These are phyloP conservation scores for Plebejus argus DNA, from an alignment of 2,888 invertebrate genomes.

Conservation along the genomic window DNA sequence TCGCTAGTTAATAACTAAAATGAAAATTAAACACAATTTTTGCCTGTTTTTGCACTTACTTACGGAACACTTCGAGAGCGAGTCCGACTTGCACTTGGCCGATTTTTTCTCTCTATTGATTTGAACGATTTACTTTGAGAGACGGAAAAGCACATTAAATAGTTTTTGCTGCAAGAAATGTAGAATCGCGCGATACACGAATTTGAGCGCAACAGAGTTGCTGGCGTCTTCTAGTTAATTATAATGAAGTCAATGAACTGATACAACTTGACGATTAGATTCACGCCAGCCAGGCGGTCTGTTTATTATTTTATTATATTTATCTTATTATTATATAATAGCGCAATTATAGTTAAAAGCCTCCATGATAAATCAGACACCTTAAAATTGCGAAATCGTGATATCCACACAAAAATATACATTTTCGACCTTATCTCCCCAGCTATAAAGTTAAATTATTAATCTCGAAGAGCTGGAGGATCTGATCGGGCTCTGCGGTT, in stretches of 20 bases:
- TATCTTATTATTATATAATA: conserved; percentile 37
- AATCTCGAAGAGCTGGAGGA: conserved; percentile 30
- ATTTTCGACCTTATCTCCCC: conserved; percentile 40
- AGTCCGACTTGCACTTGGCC: too few species aligned
- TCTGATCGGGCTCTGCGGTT: conserved; percentile 14
- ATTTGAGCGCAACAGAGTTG: neutral
- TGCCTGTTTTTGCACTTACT: too few species aligned
- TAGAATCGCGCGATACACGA: neutral
- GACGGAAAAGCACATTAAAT: too few species aligned
- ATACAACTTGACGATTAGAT: neutral
- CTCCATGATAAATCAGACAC: conserved; percentile 46
- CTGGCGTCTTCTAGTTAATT: neutral
- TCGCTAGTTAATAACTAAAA: too few species aligned
- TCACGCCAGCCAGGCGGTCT: conserved; percentile 4
- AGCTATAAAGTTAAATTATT: conserved; percentile 28
- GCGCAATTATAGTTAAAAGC: conserved; percentile 40
- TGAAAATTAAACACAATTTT: too few species aligned
- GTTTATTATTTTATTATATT: conserved; percentile 17
- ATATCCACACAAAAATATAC: conserved; percentile 52
- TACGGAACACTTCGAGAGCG: too few species aligned
- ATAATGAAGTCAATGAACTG: neutral
- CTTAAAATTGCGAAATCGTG: conserved; percentile 57
- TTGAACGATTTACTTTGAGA: too few species aligned
- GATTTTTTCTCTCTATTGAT: too few species aligned
- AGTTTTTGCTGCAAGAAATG: too few species aligned